phyloP scores from a whole-genome alignment of 2,888 invertebrate species.

The Unio pictorum region DNA sequence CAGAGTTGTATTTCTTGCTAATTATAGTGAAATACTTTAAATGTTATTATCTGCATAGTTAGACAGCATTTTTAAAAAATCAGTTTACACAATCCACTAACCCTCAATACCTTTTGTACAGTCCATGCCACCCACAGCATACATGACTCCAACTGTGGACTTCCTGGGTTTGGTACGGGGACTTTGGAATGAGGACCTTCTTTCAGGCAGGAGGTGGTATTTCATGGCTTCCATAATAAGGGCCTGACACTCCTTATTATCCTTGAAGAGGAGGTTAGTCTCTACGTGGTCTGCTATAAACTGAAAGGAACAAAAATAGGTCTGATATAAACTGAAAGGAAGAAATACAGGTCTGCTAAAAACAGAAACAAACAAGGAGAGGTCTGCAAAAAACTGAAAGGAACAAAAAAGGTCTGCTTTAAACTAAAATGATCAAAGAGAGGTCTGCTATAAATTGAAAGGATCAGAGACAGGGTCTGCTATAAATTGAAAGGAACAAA shows the following conservation, averaged over 20 bases:
- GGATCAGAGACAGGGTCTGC: slow-evolving; percentile 78
- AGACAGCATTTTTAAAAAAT: too few species aligned
- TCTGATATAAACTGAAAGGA: too few species aligned
- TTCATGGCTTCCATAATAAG: slow-evolving; percentile 94
- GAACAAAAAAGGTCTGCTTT: too few species aligned
- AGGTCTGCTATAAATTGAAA: too few species aligned
- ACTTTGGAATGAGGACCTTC: slow-evolving; percentile 80
- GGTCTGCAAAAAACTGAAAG: too few species aligned
- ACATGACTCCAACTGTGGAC: slow-evolving; percentile 89
- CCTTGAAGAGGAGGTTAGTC: slow-evolving; percentile 77
- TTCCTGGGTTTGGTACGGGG: slow-evolving; percentile 90
- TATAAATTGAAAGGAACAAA: slow-evolving; percentile 78
- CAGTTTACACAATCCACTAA: too few species aligned
- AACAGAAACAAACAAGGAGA: not conserved
- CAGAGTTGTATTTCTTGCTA: too few species aligned
- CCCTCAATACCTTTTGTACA: slow-evolving; percentile 81
- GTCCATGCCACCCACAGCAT: slow-evolving; percentile 95
- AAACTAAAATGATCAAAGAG: not conserved
- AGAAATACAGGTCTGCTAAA: too few species aligned
- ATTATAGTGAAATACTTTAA: too few species aligned
- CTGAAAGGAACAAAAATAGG: slow-evolving; percentile 68
- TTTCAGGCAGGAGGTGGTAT: slow-evolving; percentile 91
- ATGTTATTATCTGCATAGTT: too few species aligned
- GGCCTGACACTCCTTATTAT: slow-evolving; percentile 83
- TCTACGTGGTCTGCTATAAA: slow-evolving; percentile 93